Evolutionary conservation across 2,888 invertebrate genomes (phyloP).

Genomic region (Tetranychus piercei): DNA sequence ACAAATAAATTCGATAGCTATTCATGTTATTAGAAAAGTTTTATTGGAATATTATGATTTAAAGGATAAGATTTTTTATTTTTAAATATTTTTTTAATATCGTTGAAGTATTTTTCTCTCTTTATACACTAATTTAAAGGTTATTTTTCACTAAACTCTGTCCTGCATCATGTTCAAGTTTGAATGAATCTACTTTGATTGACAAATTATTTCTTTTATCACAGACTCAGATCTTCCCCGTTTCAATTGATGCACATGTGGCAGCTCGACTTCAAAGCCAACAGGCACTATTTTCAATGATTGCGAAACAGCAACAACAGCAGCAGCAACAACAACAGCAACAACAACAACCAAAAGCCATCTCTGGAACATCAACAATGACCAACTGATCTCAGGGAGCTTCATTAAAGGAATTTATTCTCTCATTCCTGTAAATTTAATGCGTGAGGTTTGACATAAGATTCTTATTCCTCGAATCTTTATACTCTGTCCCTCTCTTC

Average conservation of each 20-base stretch:
- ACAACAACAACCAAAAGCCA: neutral
- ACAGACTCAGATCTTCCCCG: neutral
- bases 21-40: no score
- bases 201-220: neutral
- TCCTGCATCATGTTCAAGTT: no score
- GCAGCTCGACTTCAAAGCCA: neutral
- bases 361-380: conserved; percentile 1
- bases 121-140: no score
- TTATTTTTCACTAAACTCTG: neutral
- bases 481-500: neutral
- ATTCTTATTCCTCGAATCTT: neutral
- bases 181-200: neutral
- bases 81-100: no score
- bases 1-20: no score
- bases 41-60: no score
- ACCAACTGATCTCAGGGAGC: neutral
- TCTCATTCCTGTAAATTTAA: neutral
- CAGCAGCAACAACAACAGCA: neutral
- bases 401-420: neutral
- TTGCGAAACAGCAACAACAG: neutral
- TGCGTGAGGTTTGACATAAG: neutral
- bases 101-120: no score
- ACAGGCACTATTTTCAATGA: neutral
- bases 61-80: no score
- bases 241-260: neutral